Base-by-base conservation (phyloP, 2,113 vertebrate species). In the Syngnathoides biaculeatus region DNA sequence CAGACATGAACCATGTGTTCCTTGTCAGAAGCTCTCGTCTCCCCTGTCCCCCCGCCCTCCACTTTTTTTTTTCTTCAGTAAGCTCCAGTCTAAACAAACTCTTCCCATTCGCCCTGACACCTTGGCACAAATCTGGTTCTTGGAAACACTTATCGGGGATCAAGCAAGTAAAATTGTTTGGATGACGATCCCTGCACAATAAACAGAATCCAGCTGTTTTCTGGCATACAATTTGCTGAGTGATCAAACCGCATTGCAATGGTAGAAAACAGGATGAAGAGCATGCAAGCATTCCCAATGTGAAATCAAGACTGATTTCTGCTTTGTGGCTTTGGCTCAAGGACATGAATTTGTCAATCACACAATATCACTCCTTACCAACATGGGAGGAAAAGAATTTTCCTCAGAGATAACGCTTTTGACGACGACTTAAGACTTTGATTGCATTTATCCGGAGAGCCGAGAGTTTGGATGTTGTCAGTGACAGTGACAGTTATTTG, bases 171-270 rank as follows among this genome's bases (percentile, higher is more conserved):
- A 85, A 84, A 84, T 76, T 84, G 86, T 89, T 88, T 89, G 86
- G 84, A 86, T 75, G 81, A 84, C 83, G 73, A 76, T 83, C 81
- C 86, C 79, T 75, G 77, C 61, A 82, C 75, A 79, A 74, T 88
- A 89, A 88, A 89, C 87, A 86, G 71, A 80, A 80, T 75, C 80
- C 88, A 89, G 88, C 88, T 87, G 88, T 83, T 27, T 83, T 83
- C 84, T 48, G 8, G 78, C 80, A 81, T 78, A 74, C 38, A 73
- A 79, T 85, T 81, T 78, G 78, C 68, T 80, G 84, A 75, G 73
- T 77, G 72, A 78, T 78, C 79, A 79, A 78, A 75, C 71, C 47
- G 66, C 66, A 69, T 72, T 59, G 73, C 26, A 73, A 75, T 5
- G 20, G 71, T 61, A 38, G 35, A 72, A 80, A 71, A 79, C 75